phyloP scores from a whole-genome alignment of 2,113 vertebrate species.

The Zootoca vivipara region DNA sequence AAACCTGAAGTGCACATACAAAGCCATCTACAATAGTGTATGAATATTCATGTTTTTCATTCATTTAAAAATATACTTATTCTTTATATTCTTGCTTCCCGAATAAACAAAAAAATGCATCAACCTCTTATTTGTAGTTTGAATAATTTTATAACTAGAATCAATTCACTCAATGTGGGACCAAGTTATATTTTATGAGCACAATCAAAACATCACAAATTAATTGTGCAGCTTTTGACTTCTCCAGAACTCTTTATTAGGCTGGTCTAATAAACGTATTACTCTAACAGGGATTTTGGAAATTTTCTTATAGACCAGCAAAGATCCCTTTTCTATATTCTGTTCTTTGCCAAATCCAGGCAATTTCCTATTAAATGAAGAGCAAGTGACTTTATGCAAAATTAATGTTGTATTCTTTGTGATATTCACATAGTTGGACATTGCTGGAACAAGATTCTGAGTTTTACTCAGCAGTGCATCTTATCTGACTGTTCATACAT shows the following conservation, averaged over 20 bases:
- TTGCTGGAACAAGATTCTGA: background rate
- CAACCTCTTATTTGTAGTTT: constrained; percentile 25
- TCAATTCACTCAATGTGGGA: constrained; percentile 20
- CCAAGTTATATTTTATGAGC: background rate
- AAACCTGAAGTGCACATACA: background rate
- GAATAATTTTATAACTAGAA: constrained; percentile 27
- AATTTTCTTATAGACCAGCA: too few relatives aligned
- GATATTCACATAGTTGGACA: background rate
- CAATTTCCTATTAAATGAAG: background rate
- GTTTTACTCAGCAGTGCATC: background rate
- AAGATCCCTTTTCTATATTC: background rate
- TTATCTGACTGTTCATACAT: background rate
- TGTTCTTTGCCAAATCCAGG: background rate
- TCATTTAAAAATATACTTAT: constrained; percentile 46
- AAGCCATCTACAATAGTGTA: constrained; percentile 42
- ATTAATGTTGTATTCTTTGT: background rate
- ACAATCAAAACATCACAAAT: background rate
- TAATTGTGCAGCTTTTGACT: background rate
- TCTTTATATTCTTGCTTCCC: constrained; percentile 39
- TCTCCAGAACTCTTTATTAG: background rate
- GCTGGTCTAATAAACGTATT: too few relatives aligned
- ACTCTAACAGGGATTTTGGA: too few relatives aligned
- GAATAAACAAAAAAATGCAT: constrained; percentile 42
- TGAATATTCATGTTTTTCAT: constrained; percentile 46
- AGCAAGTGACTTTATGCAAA: too few relatives aligned